Evolutionary conservation across 2,797 vertebrate genomes (phyloP), one percentile per base, ranked within the genome.

Genomic region (Adelosebastes latens): DNA sequence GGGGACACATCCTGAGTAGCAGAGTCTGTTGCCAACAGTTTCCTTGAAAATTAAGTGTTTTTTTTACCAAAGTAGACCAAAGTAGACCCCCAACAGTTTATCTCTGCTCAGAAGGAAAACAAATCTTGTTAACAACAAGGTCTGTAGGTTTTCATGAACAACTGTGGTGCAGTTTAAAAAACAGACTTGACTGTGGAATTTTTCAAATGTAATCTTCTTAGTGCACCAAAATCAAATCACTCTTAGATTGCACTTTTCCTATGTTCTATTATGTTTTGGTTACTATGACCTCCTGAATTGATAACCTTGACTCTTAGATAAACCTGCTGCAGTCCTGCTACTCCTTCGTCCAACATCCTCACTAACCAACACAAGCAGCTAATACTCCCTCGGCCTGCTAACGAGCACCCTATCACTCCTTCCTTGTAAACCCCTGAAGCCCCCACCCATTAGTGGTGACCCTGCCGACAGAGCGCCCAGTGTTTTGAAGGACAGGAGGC

Each of bases 401-500:
- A 94, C 81, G 66, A 93, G 88, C 82, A 73, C 75, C 82, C 80
- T 77, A 87, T 92, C 85, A 86, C 82, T 90, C 84, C 67, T 71
- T 76, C 75, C 68, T 76, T 82, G 83, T 90, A 85, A 86, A 85
- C 22, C 82, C 61, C 66, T 25, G 46, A 82, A 81, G 74, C 86
- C 84, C 69, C 78, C 81, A 62, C 84, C 91, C 85, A 93, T 92
- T 94, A 93, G 85, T 9, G 18, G 78, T 75, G 88, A 91, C 91
- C 87, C 89, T 82, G 80, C 75, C 39, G 14, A 89, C 86, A 91
- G 79, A 88, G 83, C 82, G 82, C 59, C 61, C 80, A 73, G 83
- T 89, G 86, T 87, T 94, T 86, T 91, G 85, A 93, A 90, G 90
- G 90, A 91, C 89, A 79, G 84, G 79, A 93, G 90, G 83, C 87